Percentiles rank a stretch among this genome's conserved stretches.
Conservation (phyloP, 2,113 vertebrate species). For the Benitochromis conjunctus region DNA sequence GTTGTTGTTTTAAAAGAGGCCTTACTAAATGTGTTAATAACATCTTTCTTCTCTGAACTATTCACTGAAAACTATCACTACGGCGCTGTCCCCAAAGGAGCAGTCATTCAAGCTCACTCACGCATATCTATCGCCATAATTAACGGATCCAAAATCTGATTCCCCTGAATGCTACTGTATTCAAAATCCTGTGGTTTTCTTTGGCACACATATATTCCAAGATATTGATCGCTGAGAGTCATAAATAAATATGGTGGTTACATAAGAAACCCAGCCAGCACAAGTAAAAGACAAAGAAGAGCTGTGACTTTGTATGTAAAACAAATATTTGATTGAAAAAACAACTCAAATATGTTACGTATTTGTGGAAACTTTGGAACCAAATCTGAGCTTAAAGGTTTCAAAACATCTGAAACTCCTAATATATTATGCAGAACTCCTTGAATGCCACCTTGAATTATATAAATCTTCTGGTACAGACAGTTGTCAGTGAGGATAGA, state of each 20-base stretch:
- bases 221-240: conserved; percentile 22
- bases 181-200: neutral
- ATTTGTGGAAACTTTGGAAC: neutral
- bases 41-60: neutral
- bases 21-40: neutral
- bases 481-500: conserved; percentile 20
- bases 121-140: conserved; percentile 11
- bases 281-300: neutral
- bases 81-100: neutral
- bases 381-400: neutral
- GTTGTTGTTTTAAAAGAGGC: neutral
- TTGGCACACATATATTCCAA: neutral
- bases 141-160: conserved; percentile 8
- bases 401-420: neutral
- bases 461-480: conserved; percentile 8
- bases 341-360: neutral
- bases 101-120: neutral
- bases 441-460: conserved; percentile 51
- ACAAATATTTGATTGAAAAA: neutral
- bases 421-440: neutral
- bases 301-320: neutral
- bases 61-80: neutral
- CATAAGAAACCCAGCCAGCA: conserved; percentile 10
- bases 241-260: conserved; percentile 36
- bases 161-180: neutral